phyloP scores from a whole-genome alignment of 2,888 invertebrate genomes.

The Ochlodes sylvanus region DNA sequence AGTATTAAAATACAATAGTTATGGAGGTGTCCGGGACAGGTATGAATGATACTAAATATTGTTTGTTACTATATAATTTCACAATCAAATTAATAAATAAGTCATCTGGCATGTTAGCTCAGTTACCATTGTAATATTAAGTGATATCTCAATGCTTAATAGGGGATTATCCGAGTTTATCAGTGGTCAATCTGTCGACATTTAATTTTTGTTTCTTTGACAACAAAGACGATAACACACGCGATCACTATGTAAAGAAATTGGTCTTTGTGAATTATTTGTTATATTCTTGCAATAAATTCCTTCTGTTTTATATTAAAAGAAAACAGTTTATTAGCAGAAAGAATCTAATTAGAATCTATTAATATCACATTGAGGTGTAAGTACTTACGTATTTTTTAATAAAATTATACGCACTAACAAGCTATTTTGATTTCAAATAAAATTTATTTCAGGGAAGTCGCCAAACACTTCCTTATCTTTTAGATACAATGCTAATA shows the following conservation, averaged over 20 bases:
- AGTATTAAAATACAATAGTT: conserved; percentile 26
- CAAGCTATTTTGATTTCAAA: conserved; percentile 12
- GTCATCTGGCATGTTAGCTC: not conserved
- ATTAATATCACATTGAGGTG: conserved; percentile 20
- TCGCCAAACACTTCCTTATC: conserved; percentile 81
- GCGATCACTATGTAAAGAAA: not conserved
- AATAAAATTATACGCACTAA: conserved; percentile 15
- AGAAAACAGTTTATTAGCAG: not conserved
- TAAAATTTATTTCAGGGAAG: conserved; percentile 64
- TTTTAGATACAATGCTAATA: conserved; percentile 91
- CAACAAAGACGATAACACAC: conserved; percentile 65
- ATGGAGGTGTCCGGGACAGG: conserved; percentile 76
- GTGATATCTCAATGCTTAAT: not conserved
- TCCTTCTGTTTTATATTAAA: not conserved
- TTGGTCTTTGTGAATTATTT: conserved; percentile 3
- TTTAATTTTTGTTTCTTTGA: conserved; percentile 57
- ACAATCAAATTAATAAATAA: conserved; percentile 32
- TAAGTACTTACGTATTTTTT: conserved; percentile 15
- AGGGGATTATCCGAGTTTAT: conserved; percentile 29
- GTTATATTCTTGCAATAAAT: not conserved
- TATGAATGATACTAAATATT: conserved; percentile 49
- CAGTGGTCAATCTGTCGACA: conserved; percentile 25
- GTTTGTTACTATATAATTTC: conserved; percentile 38
- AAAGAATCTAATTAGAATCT: conserved; percentile 17
- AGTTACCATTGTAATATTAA: conserved; percentile 16